Base-by-base conservation (phyloP, 2,888 invertebrate genomes). In the Sinelater perroti region DNA sequence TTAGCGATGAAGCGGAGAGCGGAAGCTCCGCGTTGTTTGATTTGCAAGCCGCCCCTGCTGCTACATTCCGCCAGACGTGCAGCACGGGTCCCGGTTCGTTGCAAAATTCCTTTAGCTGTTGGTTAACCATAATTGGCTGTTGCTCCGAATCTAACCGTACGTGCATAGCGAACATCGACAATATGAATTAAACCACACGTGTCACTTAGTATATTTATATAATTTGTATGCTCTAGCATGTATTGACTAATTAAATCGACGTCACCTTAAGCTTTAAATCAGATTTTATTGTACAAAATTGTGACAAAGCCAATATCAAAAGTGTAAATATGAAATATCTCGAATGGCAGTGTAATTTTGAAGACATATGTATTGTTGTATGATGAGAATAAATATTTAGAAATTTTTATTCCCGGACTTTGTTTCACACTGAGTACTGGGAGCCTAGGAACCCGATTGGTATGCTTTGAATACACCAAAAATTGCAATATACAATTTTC, bases 341-440 rank as follows among this genome's bases (percentile, higher is more conserved):
- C 42, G 56, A 74, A 72, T 73, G 73, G 71, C 65, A 62, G 62
- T 65, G 66, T 67, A 68, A 67, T 67, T 71, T 71, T 70, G 67
- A 63, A 66, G 62, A 44, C 62, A 68, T 69, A 71, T 74, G 75
- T 75, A 75, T 75, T 75, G 74, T 76, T 76, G 75, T 75, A 76
- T 71, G 72, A 73, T 74, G 72, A 73, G 68, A 72, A 75, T 74
- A 75, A 75, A 75, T 73, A 74, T 75, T 75, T 76, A 76, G 75
- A 69, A 69, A 74, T 76, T 75, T 76, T 72, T 76, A 76, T 72
- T n/a, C n/a, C n/a, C n/a, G n/a, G n/a, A n/a, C n/a, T n/a, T n/a
- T n/a, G n/a, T n/a, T n/a, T n/a, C n/a, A n/a, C n/a, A n/a, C n/a
- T n/a, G n/a, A n/a, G n/a, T n/a, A n/a, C n/a, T n/a, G n/a, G n/a